Evolutionary conservation across 2,797 vertebrate species (phyloP).

Genomic region (Streptopelia turtur): DNA sequence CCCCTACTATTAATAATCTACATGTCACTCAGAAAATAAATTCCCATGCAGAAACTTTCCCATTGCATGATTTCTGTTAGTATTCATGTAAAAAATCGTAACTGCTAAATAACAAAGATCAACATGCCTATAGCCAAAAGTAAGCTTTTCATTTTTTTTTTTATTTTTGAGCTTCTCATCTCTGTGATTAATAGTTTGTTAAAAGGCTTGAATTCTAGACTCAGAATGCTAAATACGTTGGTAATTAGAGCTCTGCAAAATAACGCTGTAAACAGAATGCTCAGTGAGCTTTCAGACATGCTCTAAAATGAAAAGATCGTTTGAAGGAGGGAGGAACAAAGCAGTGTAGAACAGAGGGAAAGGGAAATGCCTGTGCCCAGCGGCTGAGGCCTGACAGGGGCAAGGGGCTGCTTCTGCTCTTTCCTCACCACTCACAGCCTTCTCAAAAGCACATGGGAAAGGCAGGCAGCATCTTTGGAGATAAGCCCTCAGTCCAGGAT

Average conservation of each 20-base stretch:
- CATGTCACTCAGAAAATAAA: not conserved
- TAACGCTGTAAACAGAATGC: not conserved
- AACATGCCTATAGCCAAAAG: not conserved
- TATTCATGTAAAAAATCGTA: not conserved
- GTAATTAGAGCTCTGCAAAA: slow-evolving; percentile 23
- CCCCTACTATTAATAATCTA: not conserved
- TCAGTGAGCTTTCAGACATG: not conserved
- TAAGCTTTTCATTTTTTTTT: not conserved
- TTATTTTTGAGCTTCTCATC: slow-evolving; percentile 24
- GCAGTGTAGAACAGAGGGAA: not conserved
- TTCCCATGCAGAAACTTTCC: not conserved
- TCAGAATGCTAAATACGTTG: slow-evolving; percentile 3
- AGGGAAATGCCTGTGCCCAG: not conserved
- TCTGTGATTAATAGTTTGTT: slow-evolving; percentile 43
- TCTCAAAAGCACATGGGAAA: not conserved
- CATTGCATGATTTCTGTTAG: not conserved
- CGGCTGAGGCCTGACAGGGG: not conserved
- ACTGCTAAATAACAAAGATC: not conserved
- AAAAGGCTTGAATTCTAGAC: not conserved
- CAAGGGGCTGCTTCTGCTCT: not conserved
- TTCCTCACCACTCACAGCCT: not conserved
- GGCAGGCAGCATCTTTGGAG: not conserved
- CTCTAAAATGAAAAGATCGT: not conserved
- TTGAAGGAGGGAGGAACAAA: not conserved
- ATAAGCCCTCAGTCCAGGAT: not conserved